Percentiles rank a stretch among this genome's conserved stretches.
phyloP scores from a whole-genome alignment of 2,797 vertebrate species.

The Gymnopithys bicolor region DNA sequence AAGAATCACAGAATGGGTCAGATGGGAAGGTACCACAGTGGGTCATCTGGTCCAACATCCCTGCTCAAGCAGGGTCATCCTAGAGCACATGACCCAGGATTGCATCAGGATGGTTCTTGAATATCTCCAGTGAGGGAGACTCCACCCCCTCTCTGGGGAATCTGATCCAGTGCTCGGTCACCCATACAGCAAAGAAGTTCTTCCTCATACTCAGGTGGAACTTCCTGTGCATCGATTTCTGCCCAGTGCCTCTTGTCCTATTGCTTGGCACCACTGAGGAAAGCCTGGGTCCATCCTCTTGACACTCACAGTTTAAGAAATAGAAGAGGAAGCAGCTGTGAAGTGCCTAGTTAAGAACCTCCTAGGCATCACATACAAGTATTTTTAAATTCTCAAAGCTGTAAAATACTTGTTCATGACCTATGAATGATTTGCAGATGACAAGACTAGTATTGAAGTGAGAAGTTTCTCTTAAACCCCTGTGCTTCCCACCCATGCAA shows the following conservation, averaged over 20 bases:
- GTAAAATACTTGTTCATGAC: background rate
- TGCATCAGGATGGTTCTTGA: background rate
- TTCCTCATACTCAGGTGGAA: background rate
- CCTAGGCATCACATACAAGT: background rate
- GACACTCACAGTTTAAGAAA: background rate
- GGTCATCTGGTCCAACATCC: background rate
- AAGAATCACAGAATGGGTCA: conserved; percentile 42
- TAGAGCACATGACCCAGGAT: background rate
- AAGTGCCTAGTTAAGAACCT: background rate
- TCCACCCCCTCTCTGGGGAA: background rate
- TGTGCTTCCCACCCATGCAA: background rate
- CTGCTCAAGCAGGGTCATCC: background rate
- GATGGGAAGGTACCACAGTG: background rate
- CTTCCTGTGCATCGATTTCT: background rate
- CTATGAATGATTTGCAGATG: background rate
- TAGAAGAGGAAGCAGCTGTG: background rate
- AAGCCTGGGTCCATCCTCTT: background rate
- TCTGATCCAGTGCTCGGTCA: accelerated
- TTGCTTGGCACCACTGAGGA: too few relatives aligned
- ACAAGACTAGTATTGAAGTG: background rate
- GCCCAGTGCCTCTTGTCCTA: background rate
- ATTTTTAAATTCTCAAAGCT: background rate
- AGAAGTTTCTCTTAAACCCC: background rate
- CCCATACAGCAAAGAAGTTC: background rate
- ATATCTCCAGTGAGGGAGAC: background rate